A percentile compares a stretch with the other conserved stretches of the same genome.
Evolutionary conservation across 2,888 invertebrate genomes (phyloP).

Genomic region (Volucella zonaria): DNA sequence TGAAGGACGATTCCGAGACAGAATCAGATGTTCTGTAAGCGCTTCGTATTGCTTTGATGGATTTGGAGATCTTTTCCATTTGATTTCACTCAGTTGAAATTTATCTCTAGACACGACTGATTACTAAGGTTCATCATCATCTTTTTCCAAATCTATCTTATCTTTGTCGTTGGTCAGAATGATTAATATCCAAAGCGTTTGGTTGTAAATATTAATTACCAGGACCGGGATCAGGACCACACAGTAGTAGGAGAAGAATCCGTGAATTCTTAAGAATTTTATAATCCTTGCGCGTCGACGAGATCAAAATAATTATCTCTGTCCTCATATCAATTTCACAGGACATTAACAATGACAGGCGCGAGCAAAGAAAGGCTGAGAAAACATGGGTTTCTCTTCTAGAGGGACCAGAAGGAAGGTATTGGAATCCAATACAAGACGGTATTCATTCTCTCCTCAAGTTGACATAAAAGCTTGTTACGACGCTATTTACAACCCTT

Average conservation of each 20-base stretch:
- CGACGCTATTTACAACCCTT: slow-evolving; percentile 30
- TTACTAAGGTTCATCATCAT: slow-evolving; percentile 24
- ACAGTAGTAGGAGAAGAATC: slow-evolving; percentile 2
- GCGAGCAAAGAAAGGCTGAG: background rate
- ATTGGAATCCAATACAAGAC: slow-evolving; percentile 19
- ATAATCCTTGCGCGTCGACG: slow-evolving; percentile 10
- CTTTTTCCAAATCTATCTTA: background rate
- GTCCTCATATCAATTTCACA: slow-evolving; percentile 38
- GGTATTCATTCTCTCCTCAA: background rate
- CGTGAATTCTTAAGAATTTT: slow-evolving; percentile 9
- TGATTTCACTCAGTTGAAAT: slow-evolving; percentile 5
- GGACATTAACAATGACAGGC: slow-evolving; percentile 35
- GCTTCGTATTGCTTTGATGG: too few species aligned
- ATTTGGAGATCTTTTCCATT: slow-evolving; percentile 3
- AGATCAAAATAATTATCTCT: slow-evolving; percentile 15
- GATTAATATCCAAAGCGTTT: slow-evolving; percentile 40
- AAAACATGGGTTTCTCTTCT: background rate
- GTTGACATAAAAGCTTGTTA: slow-evolving; percentile 41
- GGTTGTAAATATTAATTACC: slow-evolving; percentile 51
- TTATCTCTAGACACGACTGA: slow-evolving; percentile 3
- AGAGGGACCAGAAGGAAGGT: background rate
- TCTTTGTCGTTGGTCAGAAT: slow-evolving; percentile 11
- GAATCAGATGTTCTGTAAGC: background rate
- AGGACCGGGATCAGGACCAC: background rate
- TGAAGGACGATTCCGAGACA: background rate